Percentiles rank a stretch among this genome's conserved stretches.
These are phyloP conservation scores for Phyllotis vaccarum DNA, from an alignment of 2,797 vertebrate species.

Conservation along the genomic window DNA sequence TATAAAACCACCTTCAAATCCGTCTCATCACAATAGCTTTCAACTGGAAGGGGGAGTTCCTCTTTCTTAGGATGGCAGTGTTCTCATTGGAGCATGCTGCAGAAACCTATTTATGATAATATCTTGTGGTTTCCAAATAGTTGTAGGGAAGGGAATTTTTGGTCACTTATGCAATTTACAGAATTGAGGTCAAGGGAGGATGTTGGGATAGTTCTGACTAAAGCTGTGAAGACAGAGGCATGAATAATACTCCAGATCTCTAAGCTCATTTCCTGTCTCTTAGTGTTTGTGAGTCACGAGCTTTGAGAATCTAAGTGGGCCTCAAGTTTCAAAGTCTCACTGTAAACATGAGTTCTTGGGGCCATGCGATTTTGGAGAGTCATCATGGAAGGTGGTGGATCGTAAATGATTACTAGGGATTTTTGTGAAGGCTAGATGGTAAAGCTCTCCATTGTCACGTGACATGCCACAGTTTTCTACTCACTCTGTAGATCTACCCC, in stretches of 20 bases:
- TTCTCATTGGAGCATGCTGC: constrained; percentile 53
- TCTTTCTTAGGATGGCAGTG: not conserved
- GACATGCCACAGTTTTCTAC: not conserved
- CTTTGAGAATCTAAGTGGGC: constrained; percentile 22
- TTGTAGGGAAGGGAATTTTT: constrained; percentile 82
- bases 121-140: constrained; percentile 80
- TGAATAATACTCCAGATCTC: constrained; percentile 62
- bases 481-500: not conserved
- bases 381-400: not conserved
- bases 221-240: constrained; percentile 62
- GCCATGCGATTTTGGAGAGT: constrained; percentile 3
- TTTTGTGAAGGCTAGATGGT: not conserved
- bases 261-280: constrained; percentile 65
- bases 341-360: constrained; percentile 37
- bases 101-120: constrained; percentile 83
- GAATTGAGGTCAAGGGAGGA: constrained; percentile 81
- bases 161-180: constrained; percentile 83
- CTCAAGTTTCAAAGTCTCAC: not conserved
- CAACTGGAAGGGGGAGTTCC: not conserved
- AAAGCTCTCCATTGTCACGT: not conserved
- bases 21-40: not conserved
- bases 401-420: not conserved
- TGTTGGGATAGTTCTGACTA: constrained; percentile 51
- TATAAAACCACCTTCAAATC: not conserved
- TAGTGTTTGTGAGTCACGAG: constrained; percentile 53